Conservation (phyloP, 2,113 vertebrate genomes). For the Neodon shergylaensis region DNA sequence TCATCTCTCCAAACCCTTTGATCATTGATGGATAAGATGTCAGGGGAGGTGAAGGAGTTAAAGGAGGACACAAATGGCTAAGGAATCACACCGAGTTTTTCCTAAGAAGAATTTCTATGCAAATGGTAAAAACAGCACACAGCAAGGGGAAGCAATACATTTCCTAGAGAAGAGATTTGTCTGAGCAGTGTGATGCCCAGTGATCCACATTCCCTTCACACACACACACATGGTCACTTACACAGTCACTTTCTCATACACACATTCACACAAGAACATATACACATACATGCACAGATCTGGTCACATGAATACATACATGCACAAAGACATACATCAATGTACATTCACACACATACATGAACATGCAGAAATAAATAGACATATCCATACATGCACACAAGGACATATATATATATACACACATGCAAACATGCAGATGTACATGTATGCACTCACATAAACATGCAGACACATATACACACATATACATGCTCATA, state of each 20-base stretch:
- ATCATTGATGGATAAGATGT: neutral
- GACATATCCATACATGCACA: neutral
- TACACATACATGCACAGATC: neutral
- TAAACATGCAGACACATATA: neutral
- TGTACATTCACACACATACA: neutral
- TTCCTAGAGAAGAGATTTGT: neutral
- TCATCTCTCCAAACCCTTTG: neutral
- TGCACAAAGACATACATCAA: neutral
- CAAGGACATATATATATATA: neutral
- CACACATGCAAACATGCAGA: neutral
- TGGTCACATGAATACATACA: neutral
- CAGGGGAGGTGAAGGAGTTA: neutral
- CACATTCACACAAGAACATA: neutral
- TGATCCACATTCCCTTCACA: neutral
- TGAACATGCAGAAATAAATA: neutral
- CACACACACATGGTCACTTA: neutral
- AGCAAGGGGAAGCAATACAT: neutral
- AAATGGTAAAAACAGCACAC: neutral
- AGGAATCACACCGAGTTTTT: neutral
- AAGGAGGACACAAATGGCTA: neutral
- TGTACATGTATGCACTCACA: neutral
- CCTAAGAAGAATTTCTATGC: neutral
- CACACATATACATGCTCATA: neutral
- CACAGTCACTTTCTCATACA: neutral
- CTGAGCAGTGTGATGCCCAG: neutral